Conservation (phyloP, 2,113 vertebrate genomes). For the Stercorarius parasiticus region DNA sequence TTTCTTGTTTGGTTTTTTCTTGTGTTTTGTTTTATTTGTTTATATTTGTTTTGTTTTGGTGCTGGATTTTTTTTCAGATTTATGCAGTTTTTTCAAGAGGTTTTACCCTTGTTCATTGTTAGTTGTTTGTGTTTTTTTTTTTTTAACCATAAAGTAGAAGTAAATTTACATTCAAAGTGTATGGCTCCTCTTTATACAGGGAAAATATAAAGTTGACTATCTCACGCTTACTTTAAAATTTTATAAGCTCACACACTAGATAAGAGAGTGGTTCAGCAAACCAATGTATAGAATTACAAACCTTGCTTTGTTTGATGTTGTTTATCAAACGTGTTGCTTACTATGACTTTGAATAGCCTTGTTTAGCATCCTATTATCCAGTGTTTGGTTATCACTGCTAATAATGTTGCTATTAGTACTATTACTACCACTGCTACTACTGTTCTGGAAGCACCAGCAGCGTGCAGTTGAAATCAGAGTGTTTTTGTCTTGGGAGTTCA, state of each 20-base stretch:
- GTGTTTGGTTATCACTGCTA: not conserved
- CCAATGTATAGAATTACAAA: not conserved
- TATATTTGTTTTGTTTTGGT: not conserved
- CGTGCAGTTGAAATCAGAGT: not conserved
- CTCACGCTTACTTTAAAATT: not conserved
- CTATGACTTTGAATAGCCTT: not conserved
- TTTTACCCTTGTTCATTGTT: not conserved
- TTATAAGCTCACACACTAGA: not conserved
- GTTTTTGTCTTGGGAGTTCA: not conserved
- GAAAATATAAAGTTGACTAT: not conserved
- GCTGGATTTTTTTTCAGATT: not conserved
- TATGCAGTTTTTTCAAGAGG: not conserved
- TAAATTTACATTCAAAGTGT: not conserved
- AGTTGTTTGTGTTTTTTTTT: not conserved
- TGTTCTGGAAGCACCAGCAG: not conserved
- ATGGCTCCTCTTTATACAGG: not conserved
- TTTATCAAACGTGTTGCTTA: not conserved
- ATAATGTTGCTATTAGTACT: not conserved
- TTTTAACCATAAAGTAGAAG: not conserved
- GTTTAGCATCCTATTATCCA: not conserved
- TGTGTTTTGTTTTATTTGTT: not conserved
- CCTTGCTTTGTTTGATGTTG: not conserved
- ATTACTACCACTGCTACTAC: not conserved
- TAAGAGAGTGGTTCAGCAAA: not conserved
- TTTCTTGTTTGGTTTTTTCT: not conserved